Evolutionary conservation across 2,113 vertebrate genomes (phyloP).

Genomic region (Limanda limanda): DNA sequence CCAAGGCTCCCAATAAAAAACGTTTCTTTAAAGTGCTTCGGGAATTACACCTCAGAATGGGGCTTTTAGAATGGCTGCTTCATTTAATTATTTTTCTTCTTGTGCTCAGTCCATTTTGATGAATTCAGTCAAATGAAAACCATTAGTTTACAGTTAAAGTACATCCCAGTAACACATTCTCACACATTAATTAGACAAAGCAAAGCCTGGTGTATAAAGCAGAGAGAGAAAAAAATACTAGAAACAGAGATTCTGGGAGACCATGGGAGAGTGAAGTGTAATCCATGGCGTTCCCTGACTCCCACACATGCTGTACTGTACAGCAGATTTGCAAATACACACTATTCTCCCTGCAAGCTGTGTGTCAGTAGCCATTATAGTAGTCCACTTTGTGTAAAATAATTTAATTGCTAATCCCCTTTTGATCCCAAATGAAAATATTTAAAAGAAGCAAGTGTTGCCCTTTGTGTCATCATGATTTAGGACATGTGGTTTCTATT

Average conservation of each 20-base stretch:
- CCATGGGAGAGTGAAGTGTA: constrained; percentile 16
- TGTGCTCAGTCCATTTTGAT: no score
- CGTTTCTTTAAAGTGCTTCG: not conserved
- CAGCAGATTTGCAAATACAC: constrained; percentile 18
- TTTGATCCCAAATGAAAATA: not conserved
- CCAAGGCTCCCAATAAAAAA: not conserved
- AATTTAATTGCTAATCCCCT: not conserved
- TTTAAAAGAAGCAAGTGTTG: not conserved
- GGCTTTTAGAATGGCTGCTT: not conserved
- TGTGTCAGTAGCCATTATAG: constrained; percentile 1
- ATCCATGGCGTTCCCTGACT: constrained; percentile 31
- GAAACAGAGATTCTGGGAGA: not conserved
- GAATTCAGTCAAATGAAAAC: no score
- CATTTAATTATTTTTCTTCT: not conserved
- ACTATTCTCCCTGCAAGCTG: constrained; percentile 14
- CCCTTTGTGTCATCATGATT: not conserved
- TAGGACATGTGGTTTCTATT: not conserved
- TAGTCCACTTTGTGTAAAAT: not conserved
- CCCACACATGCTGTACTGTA: constrained; percentile 38
- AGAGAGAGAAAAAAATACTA: not conserved
- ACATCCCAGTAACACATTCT: not conserved
- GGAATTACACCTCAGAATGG: not conserved
- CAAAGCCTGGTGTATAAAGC: not conserved
- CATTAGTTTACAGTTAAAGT: no score
- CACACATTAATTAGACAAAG: not conserved